Percentiles rank a stretch among this genome's conserved stretches.
These are phyloP conservation scores for Charina bottae DNA, from an alignment of 2,113 vertebrate species.

Conservation along the genomic window DNA sequence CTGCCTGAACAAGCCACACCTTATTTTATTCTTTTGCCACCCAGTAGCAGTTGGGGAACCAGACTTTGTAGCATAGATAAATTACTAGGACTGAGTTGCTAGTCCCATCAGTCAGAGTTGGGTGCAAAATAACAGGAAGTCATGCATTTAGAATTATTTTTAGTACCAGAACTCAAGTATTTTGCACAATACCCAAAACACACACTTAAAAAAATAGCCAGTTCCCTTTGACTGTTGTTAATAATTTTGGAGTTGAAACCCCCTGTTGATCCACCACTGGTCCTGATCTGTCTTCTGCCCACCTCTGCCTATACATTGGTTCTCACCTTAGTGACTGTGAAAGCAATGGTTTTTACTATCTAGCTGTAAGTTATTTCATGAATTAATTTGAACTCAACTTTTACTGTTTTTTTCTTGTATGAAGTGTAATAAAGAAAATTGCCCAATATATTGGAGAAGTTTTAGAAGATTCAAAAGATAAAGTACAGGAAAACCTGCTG, in stretches of 20 bases:
- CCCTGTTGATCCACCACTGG: neutral
- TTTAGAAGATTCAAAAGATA: conserved; percentile 88
- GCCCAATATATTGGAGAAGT: conserved; percentile 88
- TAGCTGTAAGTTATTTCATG: conserved; percentile 30
- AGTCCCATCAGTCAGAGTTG: neutral
- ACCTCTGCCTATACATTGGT: neutral
- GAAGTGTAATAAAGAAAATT: conserved; percentile 87
- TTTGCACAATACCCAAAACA: neutral
- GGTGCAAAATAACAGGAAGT: neutral
- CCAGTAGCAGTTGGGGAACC: neutral
- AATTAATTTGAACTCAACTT: conserved; percentile 17
- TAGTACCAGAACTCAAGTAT: neutral
- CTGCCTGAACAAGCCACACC: neutral
- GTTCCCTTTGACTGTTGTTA: neutral
- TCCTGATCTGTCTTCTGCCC: neutral
- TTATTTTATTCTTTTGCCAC: neutral
- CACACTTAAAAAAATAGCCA: neutral
- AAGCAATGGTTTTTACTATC: conserved; percentile 24
- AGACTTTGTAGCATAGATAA: neutral
- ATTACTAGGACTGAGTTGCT: neutral
- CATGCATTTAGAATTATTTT: neutral
- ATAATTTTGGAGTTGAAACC: neutral
- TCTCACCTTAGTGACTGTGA: neutral
- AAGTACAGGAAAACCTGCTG: conserved; percentile 85
- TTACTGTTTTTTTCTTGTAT: conserved; percentile 49